Evolutionary conservation across 2,797 vertebrate species (phyloP).

Genomic region (Smutsia gigantea): DNA sequence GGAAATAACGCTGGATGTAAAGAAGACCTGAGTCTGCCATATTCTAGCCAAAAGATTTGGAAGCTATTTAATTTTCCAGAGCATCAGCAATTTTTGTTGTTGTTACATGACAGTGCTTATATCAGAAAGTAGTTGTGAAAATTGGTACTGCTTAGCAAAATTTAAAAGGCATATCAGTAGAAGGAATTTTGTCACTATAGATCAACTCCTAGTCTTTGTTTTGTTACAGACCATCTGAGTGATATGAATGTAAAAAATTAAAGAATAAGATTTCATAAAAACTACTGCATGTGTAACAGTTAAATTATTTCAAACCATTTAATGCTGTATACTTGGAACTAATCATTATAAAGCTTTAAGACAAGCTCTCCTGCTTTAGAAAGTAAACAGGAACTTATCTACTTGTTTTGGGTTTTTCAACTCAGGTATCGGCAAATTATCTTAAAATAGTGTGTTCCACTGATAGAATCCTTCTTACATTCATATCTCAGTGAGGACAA

Average conservation of each 20-base stretch:
- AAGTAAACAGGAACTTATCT: slow-evolving; percentile 39
- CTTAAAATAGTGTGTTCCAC: slow-evolving; percentile 63
- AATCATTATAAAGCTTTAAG: not conserved
- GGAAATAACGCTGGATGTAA: not conserved
- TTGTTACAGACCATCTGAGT: not conserved
- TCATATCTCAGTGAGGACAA: slow-evolving; percentile 3
- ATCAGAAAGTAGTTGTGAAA: not conserved
- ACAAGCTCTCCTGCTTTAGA: slow-evolving; percentile 19
- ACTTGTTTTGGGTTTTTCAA: slow-evolving; percentile 14
- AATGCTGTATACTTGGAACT: not conserved
- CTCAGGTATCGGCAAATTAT: slow-evolving; percentile 49
- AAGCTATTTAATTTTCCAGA: slow-evolving; percentile 10
- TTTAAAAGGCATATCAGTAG: not conserved
- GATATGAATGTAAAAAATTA: not conserved
- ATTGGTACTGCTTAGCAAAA: not conserved
- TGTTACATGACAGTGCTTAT: not conserved
- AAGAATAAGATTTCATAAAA: slow-evolving; percentile 1
- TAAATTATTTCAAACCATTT: slow-evolving; percentile 8
- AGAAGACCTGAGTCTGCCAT: not conserved
- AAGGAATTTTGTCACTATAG: not conserved
- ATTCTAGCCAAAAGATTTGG: not conserved
- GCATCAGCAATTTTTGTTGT: not conserved
- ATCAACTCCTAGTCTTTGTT: not conserved
- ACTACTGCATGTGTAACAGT: not conserved
- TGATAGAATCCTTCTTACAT: not conserved